A percentile compares a stretch with the other conserved stretches of the same genome.
phyloP scores from a whole-genome alignment of 2,888 invertebrate species.

The Parnassius glacialis region DNA sequence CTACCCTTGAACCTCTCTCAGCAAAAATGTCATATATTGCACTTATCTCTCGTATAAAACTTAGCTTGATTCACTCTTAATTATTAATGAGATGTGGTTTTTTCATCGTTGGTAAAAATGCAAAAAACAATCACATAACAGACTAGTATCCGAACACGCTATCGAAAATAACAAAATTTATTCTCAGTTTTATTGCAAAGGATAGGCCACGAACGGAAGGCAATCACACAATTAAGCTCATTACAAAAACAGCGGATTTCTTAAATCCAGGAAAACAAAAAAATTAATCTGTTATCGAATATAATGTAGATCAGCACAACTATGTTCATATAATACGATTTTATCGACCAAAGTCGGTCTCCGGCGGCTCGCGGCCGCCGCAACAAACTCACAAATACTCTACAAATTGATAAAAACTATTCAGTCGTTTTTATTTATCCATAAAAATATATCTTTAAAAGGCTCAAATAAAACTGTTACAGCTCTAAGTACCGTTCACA shows the following conservation, averaged over 20 bases:
- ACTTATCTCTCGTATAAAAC: constrained; percentile 59
- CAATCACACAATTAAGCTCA: constrained; percentile 70
- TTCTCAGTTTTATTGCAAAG: constrained; percentile 59
- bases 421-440: constrained; percentile 80
- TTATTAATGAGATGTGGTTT: constrained; percentile 76
- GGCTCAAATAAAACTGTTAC: constrained; percentile 77
- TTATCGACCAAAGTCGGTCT: constrained; percentile 71
- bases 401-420: constrained; percentile 78
- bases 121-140: constrained; percentile 78
- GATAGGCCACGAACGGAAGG: constrained; percentile 73
- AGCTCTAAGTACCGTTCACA: constrained; percentile 56
- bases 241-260: constrained; percentile 65
- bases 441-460: constrained; percentile 80
- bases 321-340: constrained; percentile 75
- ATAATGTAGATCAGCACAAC: constrained; percentile 64
- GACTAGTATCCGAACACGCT: constrained; percentile 76
- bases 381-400: constrained; percentile 75
- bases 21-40: constrained; percentile 71
- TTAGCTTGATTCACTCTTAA: constrained; percentile 70
- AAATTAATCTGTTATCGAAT: constrained; percentile 53
- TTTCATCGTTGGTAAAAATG: constrained; percentile 73
- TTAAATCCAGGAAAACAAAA: constrained; percentile 61
- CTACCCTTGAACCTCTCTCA: constrained; percentile 53
- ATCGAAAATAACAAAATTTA: constrained; percentile 64
- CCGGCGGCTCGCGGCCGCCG: constrained; percentile 47